These are phyloP conservation scores for Entelurus aequoreus DNA, from an alignment of 2,113 vertebrate species.

Conservation along the genomic window DNA sequence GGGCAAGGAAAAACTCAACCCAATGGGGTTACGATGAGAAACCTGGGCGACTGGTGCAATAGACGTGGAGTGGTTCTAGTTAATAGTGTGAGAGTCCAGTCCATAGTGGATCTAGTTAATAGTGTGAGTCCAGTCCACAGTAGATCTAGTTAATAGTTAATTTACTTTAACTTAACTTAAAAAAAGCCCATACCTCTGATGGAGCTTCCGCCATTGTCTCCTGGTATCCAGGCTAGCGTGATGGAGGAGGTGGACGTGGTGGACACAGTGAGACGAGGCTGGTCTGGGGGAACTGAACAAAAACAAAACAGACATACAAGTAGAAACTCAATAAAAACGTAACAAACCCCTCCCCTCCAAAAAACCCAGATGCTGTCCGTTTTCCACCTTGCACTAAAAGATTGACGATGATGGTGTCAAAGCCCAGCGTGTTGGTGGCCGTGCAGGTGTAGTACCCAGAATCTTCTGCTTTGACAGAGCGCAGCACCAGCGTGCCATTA, in stretches of 20 bases:
- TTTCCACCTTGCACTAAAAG: conserved; percentile 90
- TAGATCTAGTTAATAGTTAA: no score
- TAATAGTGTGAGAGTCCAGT: no score
- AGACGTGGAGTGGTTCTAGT: no score
- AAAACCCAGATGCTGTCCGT: background rate
- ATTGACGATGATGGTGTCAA: conserved; percentile 97
- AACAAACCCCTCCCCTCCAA: background rate
- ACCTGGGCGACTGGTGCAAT: no score
- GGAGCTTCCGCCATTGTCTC: conserved; percentile 90
- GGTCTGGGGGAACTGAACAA: conserved; percentile 87
- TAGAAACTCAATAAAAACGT: background rate
- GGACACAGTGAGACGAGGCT: conserved; percentile 93
- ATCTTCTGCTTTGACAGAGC: conserved; percentile 92
- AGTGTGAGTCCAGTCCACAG: no score
- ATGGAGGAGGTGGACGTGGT: conserved; percentile 95
- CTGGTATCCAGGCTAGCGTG: conserved; percentile 96
- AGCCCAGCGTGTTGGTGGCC: conserved; percentile 94
- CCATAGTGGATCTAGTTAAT: no score
- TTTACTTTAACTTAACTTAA: background rate
- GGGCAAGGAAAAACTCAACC: no score
- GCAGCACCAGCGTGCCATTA: conserved; percentile 89
- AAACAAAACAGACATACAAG: background rate
- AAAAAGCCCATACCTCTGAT: conserved; percentile 62
- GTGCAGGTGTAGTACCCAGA: conserved; percentile 98
- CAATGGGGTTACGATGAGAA: no score